Evolutionary conservation across 2,113 vertebrate species (phyloP), one percentile per base, ranked within the genome.

Genomic region (Vulpes ferrilata): DNA sequence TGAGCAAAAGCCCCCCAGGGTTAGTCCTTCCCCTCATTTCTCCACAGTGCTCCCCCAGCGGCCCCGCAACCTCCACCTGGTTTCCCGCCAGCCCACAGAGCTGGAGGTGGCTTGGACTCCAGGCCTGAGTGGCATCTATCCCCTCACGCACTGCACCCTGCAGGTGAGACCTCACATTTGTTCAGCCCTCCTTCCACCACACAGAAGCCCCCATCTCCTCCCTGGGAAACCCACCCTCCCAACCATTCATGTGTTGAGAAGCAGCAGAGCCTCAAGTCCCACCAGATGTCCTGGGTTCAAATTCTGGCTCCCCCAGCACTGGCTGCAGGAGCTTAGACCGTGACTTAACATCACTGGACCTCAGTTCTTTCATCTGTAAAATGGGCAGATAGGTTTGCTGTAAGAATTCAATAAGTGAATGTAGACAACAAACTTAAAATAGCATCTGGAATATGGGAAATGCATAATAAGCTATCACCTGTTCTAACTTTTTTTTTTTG

Each of bases 101-200:
- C 85, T 99, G 27, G 98, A 88, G 69, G 92, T 99, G 53, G 98
- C 99, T 4, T 99, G 99, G 99, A 97, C 96, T 20, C 98, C 99
- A 1, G 99, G 99, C 25, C 98, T 99, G 43, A 99, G 99, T 17
- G 99, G 99, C 19, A 98, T 98, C 30, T 99, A 99, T 90, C 98
- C 99, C 0, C 98, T 99, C 67, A 98, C 98, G 48, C 97, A 98
- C 71, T 99, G 99, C 93, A 98, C 98, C 30, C 96, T 99, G 53
- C 99, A 99, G 99, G 99, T 99, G 98, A 99, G 98, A 65, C 17
- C 6, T 15, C 38, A 20, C 20, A n/a, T 43, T 83, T 23, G 22
- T 30, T 89, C 3, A 0, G 22, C 15, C 38, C 43, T 62, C 20
- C 27, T 43, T 87, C 73, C 4, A 13, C 51, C 27, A 11, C 16